phyloP scores from a whole-genome alignment of 2,113 vertebrate species.

The Neopipo cinnamomea region DNA sequence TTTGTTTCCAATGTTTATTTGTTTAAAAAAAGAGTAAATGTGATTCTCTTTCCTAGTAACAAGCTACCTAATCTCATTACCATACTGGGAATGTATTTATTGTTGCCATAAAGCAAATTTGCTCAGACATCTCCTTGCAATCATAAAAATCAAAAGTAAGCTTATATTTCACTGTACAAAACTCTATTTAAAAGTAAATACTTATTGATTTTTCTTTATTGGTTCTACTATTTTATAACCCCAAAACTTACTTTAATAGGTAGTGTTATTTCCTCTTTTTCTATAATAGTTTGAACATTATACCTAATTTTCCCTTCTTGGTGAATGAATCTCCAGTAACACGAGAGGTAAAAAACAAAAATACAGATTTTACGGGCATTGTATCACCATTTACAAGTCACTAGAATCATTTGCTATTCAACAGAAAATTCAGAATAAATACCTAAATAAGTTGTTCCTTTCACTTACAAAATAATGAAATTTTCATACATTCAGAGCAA shows the following conservation, averaged over 20 bases:
- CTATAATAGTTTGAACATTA: not conserved
- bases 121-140: not conserved
- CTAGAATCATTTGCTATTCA: not conserved
- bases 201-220: not conserved
- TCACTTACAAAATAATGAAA: not conserved
- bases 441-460: not conserved
- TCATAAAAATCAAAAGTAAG: not conserved
- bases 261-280: not conserved
- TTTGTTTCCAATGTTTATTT: not conserved
- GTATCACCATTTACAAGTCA: not conserved
- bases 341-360: not conserved
- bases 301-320: not conserved
- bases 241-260: not conserved
- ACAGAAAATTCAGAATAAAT: not conserved
- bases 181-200: not conserved
- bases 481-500: not conserved
- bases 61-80: not conserved
- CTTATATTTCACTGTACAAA: not conserved
- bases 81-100: not conserved
- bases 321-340: not conserved
- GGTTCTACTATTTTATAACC: not conserved
- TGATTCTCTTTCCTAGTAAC: not conserved
- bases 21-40: not conserved
- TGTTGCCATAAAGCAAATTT: not conserved
- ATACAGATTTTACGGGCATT: not conserved